Percentiles rank a stretch among this genome's conserved stretches.
Conservation (phyloP, 2,888 invertebrate genomes). For the Meiosimyza decipiens region DNA sequence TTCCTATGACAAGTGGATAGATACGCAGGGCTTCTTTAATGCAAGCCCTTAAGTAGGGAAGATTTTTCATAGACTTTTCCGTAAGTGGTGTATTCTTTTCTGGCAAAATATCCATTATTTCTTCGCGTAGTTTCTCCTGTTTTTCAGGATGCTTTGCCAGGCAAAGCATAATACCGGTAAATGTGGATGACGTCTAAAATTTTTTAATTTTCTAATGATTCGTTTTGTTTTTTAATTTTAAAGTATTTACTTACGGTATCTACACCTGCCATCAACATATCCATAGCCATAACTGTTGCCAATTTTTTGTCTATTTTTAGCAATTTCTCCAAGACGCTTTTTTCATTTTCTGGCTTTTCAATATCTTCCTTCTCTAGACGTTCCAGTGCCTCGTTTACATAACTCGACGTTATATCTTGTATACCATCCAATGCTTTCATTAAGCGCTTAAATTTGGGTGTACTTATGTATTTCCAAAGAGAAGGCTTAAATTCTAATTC, state of each 20-base stretch:
- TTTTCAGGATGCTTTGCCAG: constrained; percentile 73
- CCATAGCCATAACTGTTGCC: constrained; percentile 76
- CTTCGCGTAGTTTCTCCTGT: constrained; percentile 73
- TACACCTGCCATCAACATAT: constrained; percentile 78
- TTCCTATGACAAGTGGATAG: constrained; percentile 72
- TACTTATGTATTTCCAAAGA: constrained; percentile 50
- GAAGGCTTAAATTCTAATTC: constrained; percentile 54
- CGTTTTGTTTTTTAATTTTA: constrained; percentile 32
- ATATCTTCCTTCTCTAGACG: constrained; percentile 47
- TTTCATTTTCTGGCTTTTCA: constrained; percentile 54
- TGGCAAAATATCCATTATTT: constrained; percentile 68
- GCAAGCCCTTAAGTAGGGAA: constrained; percentile 77
- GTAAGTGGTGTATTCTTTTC: constrained; percentile 65
- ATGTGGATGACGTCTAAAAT: constrained; percentile 65
- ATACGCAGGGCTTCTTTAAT: constrained; percentile 79
- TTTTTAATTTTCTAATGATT: constrained; percentile 18
- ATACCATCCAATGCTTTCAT: constrained; percentile 54
- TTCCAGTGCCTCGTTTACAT: constrained; percentile 61
- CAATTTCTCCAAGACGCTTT: constrained; percentile 75
- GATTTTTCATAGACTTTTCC: constrained; percentile 65
- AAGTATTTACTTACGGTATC: constrained; percentile 72
- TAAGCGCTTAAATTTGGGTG: constrained; percentile 49
- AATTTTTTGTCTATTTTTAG: constrained; percentile 72
- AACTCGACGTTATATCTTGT: constrained; percentile 50
- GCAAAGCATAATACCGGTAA: constrained; percentile 71